A percentile compares a stretch with the other conserved stretches of the same genome.
phyloP scores from a whole-genome alignment of 2,113 vertebrate species.

The Tamias sibiricus region DNA sequence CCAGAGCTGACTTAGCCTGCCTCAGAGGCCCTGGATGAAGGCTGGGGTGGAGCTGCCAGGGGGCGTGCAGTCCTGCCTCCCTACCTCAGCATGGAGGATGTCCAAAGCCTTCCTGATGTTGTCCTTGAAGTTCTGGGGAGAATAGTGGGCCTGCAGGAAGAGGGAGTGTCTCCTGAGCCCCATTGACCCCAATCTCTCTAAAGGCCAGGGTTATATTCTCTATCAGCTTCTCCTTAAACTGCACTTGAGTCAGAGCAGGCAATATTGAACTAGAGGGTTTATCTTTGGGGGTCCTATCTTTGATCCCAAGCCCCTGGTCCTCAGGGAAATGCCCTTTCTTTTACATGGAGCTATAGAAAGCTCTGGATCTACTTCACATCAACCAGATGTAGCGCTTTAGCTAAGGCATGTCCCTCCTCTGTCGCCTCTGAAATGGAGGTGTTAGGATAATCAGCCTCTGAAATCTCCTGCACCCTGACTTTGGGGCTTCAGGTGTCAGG shows the following conservation, averaged over 20 bases:
- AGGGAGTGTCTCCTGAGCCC: not conserved
- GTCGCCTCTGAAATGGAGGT: not conserved
- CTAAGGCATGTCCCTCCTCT: no score
- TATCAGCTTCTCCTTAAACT: not conserved
- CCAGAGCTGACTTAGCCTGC: not conserved
- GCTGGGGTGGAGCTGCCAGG: not conserved
- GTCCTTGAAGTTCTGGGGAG: conserved; percentile 84
- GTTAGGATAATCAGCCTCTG: no score
- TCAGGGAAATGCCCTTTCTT: not conserved
- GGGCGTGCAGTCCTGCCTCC: accelerated
- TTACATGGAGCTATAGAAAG: not conserved
- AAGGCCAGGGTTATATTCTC: not conserved
- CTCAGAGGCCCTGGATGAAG: not conserved
- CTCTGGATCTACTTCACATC: not conserved
- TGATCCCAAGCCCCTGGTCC: no score
- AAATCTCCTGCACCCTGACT: not conserved
- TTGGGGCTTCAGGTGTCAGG: not conserved
- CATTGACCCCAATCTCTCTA: not conserved
- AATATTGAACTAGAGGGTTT: not conserved
- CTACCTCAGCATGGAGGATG: conserved; percentile 87
- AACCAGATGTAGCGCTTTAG: not conserved
- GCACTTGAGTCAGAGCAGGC: not conserved
- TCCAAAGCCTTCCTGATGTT: conserved; percentile 84
- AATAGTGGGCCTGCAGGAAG: conserved; percentile 74
- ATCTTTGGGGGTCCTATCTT: not conserved